These are phyloP conservation scores for Chrysolina oricalcia DNA, from an alignment of 2,888 invertebrate genomes.

Conservation along the genomic window DNA sequence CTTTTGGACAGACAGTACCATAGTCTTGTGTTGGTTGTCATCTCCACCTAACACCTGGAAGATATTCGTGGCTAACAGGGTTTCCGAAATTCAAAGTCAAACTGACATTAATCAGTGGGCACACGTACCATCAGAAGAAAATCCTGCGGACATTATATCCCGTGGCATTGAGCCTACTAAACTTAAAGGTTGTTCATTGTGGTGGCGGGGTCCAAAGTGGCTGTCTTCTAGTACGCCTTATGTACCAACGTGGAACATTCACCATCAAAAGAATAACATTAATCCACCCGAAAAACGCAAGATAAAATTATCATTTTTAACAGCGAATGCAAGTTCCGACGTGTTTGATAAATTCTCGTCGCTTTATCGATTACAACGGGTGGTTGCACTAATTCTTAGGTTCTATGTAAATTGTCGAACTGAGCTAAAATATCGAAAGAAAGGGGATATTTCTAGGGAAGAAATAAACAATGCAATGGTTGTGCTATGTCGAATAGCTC, in stretches of 20 bases:
- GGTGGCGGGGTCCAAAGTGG: constrained; percentile 32
- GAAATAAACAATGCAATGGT: not conserved
- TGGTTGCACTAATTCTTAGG: not conserved
- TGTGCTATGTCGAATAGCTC: not conserved
- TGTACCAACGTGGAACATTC: not conserved
- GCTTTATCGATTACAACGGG: constrained; percentile 11
- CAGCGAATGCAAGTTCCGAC: not conserved
- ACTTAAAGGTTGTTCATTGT: constrained; percentile 13
- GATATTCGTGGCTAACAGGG: too few relatives aligned
- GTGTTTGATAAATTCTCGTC: constrained; percentile 16
- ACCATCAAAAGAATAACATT: not conserved
- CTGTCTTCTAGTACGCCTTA: not conserved
- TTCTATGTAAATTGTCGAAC: not conserved
- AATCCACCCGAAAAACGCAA: constrained; percentile 7
- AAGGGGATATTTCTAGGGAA: not conserved
- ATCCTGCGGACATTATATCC: constrained; percentile 62
- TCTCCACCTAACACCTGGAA: too few relatives aligned
- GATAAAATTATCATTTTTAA: not conserved
- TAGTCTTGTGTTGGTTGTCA: too few relatives aligned
- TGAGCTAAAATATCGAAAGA: not conserved
- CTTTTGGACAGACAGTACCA: too few relatives aligned
- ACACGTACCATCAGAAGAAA: constrained; percentile 57
- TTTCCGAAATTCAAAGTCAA: constrained; percentile 58
- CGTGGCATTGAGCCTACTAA: constrained; percentile 49
- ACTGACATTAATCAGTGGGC: constrained; percentile 55